Conservation (phyloP, 2,113 vertebrate species). For the cat (Felis catus) region F.catus_Fca126_mat1.0 CM031411.1:15319001-15319500, state of each 20-base stretch:
- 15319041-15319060: constrained; percentile 32
- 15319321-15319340: constrained; percentile 65
- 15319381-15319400: neutral
- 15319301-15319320: constrained; percentile 63
- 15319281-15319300: constrained; percentile 70
- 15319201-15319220: constrained; percentile 71
- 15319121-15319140: constrained; percentile 57
- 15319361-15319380: constrained; percentile 55
- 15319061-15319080: constrained; percentile 47
- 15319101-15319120: constrained; percentile 48
- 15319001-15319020: constrained; percentile 33
- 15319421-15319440: neutral
- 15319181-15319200: constrained; percentile 71
- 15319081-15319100: constrained; percentile 48
- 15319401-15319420: neutral
- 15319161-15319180: constrained; percentile 68
- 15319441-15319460: neutral
- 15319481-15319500: neutral
- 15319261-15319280: neutral
- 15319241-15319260: constrained; percentile 65
- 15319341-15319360: constrained; percentile 50
- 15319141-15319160: constrained; percentile 57
- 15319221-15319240: constrained; percentile 64
- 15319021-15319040: constrained; percentile 18
- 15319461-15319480: neutral